Evolutionary conservation across 2,888 invertebrate species (phyloP), one percentile per base, ranked within the genome.

Genomic region (Orthosia gothica): DNA sequence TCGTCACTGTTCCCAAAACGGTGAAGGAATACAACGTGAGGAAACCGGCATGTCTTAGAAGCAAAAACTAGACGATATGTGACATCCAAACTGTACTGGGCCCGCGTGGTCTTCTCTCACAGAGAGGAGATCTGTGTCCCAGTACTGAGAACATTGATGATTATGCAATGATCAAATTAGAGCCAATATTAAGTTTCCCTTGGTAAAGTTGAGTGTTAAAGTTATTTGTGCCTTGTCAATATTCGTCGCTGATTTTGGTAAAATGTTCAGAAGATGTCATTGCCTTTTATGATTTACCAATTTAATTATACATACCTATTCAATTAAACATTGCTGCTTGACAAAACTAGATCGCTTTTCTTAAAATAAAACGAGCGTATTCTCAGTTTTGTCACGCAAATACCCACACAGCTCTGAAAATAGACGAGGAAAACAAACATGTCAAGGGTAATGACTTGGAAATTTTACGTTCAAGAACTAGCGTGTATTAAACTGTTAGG

Each of bases 321-420:
- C 2, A 55, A 61, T 55, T 18, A 40, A 50, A 26, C 5, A 59
- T 52, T 50, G 16, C 57, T 50, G 20, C 9, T 49, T 2, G 1
- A 59, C 32, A 47, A 45, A 50, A 23, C 40, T 61, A 18, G 13
- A 52, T 18, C 45, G n/a, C 62, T 11, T 2, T 12, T n/a, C 49
- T 55, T n/a, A 75, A 75, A 54, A 75, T 81, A 67, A 66, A 75
- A 47, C 47, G 7, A 26, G 47, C 59, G 20, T 57, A 26, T 63
- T 52, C 74, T 55, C 75, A 18, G 52, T 75, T 74, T 78, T 78
- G 81, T 81, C 77, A 67, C 67, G 59, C 64, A 72, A 64, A 83
- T 74, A 66, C 45, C 40, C 40, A 54, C 40, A 54, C 11, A 45
- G 79, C 63, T 57, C 67, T 66, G 40, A 67, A 70, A 73, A 80